These are phyloP conservation scores for Ormyrus nitidulus DNA, from an alignment of 2,888 invertebrate genomes.

Conservation along the genomic window DNA sequence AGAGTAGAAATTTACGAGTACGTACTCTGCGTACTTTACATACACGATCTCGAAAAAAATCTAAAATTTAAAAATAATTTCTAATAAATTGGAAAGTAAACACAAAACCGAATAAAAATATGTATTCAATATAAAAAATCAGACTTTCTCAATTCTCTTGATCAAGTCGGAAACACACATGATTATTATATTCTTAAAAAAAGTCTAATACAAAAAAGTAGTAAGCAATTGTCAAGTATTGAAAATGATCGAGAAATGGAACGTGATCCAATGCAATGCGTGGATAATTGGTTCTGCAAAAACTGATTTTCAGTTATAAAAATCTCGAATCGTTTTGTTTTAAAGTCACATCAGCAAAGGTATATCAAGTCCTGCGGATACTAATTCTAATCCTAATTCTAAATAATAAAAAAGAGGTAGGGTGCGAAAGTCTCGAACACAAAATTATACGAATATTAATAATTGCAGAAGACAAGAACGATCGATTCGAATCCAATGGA, in stretches of 20 bases:
- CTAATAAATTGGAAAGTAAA: neutral
- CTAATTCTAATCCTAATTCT: too few relatives aligned
- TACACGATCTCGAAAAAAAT: too few relatives aligned
- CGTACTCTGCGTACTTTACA: too few relatives aligned
- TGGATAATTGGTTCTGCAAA: constrained; percentile 24
- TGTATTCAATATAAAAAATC: constrained; percentile 3
- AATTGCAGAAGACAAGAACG: constrained; percentile 38
- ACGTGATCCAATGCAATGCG: constrained; percentile 5
- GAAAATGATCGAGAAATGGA: constrained; percentile 47
- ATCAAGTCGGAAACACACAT: constrained; percentile 1
- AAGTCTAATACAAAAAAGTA: constrained; percentile 40
- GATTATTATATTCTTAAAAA: constrained; percentile 16
- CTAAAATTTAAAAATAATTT: too few relatives aligned
- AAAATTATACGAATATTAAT: constrained; percentile 12
- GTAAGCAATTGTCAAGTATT: constrained; percentile 38
- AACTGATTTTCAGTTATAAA: constrained; percentile 21
- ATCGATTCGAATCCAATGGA: constrained; percentile 52
- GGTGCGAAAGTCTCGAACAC: constrained; percentile 48
- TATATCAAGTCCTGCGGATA: too few relatives aligned
- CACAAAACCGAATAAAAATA: constrained; percentile 1
- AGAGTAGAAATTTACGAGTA: constrained; percentile 6
- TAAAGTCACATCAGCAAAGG: neutral
- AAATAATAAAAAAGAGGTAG: constrained; percentile 38
- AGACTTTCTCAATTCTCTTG: constrained; percentile 20
- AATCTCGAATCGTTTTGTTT: constrained; percentile 12